These are phyloP conservation scores for Patella caerulea DNA, from an alignment of 2,888 invertebrate genomes.

Conservation along the genomic window DNA sequence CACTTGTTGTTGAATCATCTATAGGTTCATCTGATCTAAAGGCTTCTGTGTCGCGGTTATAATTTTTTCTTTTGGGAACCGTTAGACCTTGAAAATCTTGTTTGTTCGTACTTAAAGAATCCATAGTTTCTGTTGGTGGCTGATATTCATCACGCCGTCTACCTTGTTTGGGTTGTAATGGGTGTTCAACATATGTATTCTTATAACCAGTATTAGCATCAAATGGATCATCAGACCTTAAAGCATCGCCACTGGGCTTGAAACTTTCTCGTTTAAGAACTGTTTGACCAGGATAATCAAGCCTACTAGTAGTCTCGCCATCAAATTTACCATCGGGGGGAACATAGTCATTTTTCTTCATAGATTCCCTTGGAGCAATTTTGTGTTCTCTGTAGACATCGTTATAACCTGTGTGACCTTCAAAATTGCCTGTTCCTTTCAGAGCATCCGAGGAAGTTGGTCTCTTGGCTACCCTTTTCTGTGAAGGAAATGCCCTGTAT, in stretches of 20 bases:
- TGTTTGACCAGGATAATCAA: slow-evolving; percentile 55
- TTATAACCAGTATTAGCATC: slow-evolving; percentile 29
- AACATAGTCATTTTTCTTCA: not conserved
- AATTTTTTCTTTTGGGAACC: slow-evolving; percentile 55
- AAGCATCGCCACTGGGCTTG: slow-evolving; percentile 64
- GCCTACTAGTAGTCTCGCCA: slow-evolving; percentile 38
- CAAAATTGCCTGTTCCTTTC: slow-evolving; percentile 32
- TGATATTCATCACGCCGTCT: slow-evolving; percentile 49
- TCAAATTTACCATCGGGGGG: slow-evolving; percentile 27
- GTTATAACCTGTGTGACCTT: slow-evolving; percentile 44
- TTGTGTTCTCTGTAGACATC: slow-evolving; percentile 42
- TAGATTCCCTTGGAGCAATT: slow-evolving; percentile 32
- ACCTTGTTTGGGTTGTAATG: too few relatives aligned
- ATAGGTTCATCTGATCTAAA: slow-evolving; percentile 68
- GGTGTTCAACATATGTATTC: not conserved
- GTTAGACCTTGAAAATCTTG: slow-evolving; percentile 59
- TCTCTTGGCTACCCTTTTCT: slow-evolving; percentile 46
- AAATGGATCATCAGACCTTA: slow-evolving; percentile 64
- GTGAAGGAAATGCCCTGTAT: not conserved
- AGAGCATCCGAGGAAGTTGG: slow-evolving; percentile 34
- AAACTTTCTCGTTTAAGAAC: slow-evolving; percentile 54
- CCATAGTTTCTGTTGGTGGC: slow-evolving; percentile 60
- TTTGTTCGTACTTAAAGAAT: slow-evolving; percentile 63
- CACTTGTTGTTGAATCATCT: slow-evolving; percentile 67
- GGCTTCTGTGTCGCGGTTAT: slow-evolving; percentile 64